These are phyloP conservation scores for Scyliorhinus canicula DNA, from an alignment of 2,797 vertebrate species.

Conservation along the genomic window DNA sequence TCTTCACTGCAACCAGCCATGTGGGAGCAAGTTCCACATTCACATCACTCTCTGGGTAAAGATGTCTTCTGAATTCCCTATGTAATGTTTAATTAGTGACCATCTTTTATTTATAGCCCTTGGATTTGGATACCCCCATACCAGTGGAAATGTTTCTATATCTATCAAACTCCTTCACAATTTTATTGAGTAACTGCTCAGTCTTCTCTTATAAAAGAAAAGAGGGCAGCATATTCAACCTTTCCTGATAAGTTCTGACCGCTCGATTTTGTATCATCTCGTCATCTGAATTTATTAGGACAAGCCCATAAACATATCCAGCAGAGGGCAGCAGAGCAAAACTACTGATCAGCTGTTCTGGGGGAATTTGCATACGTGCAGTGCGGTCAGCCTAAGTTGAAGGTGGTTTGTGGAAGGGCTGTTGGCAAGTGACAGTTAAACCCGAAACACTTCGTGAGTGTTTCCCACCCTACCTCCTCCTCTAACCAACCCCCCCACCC, in stretches of 20 bases:
- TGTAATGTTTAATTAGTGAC: neutral
- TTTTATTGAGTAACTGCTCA: neutral
- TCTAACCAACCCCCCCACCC: too few species aligned
- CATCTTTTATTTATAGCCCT: neutral
- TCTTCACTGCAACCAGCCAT: neutral
- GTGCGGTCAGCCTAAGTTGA: too few species aligned
- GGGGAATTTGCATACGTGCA: too few species aligned
- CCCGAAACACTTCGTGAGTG: too few species aligned
- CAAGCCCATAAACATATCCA: neutral
- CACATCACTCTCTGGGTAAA: neutral
- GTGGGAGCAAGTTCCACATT: neutral
- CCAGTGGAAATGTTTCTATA: neutral
- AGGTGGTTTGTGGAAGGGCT: too few species aligned
- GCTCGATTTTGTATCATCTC: neutral
- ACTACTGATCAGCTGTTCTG: too few species aligned
- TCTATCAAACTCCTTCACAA: neutral
- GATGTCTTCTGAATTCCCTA: neutral
- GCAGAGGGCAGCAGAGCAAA: too few species aligned
- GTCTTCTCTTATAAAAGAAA: neutral
- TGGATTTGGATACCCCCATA: neutral
- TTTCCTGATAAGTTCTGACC: neutral
- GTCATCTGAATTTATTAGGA: neutral
- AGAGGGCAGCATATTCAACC: neutral
- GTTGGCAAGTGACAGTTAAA: too few species aligned
- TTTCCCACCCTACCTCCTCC: too few species aligned